Conservation (phyloP, 2,797 vertebrate species). For the Scyliorhinus canicula region DNA sequence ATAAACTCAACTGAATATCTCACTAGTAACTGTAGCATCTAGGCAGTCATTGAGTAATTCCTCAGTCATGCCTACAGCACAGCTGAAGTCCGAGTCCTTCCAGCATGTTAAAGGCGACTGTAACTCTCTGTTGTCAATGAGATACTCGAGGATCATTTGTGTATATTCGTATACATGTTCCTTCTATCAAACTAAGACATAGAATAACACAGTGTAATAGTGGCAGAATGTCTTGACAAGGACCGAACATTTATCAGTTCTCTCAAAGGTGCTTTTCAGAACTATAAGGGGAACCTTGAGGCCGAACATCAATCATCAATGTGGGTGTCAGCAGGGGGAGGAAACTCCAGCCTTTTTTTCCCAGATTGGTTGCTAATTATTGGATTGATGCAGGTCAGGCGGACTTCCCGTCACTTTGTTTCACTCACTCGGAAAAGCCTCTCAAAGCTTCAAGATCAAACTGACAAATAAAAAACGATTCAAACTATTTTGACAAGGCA, state of each 20-base stretch:
- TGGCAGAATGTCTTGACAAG: not conserved
- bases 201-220: not conserved
- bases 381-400: not conserved
- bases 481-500: not conserved
- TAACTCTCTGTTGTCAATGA: conserved; percentile 1
- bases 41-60: not conserved
- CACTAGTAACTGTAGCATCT: not conserved
- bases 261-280: not conserved
- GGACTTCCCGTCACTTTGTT: not conserved
- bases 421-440: not conserved
- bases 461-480: not conserved
- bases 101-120: not conserved
- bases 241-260: not conserved
- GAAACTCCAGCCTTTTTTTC: not conserved
- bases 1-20: not conserved
- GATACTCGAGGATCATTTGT: not conserved
- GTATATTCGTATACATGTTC: not conserved
- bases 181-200: not conserved
- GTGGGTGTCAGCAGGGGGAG: not conserved
- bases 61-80: not conserved
- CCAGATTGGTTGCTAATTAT: not conserved
- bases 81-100: not conserved
- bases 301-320: not conserved
- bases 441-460: not conserved
- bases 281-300: not conserved